Evolutionary conservation across 2,797 vertebrate species (phyloP).

Genomic region (Rhincodon typus): DNA sequence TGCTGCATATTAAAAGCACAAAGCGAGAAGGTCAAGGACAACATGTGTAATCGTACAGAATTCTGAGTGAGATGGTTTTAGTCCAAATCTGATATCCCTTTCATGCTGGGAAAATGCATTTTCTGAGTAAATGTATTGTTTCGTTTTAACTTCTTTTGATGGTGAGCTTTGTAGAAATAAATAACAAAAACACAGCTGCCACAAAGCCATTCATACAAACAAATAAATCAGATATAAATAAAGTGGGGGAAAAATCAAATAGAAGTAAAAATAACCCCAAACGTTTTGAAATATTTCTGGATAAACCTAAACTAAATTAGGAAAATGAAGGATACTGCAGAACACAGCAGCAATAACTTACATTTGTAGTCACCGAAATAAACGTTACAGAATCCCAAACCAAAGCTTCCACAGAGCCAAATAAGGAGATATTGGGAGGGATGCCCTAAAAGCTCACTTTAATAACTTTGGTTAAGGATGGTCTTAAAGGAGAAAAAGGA

Average conservation of each 20-base stretch:
- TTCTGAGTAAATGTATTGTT: background rate
- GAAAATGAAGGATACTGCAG: background rate
- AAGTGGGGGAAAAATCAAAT: background rate
- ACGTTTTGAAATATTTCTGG: background rate
- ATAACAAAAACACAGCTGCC: background rate
- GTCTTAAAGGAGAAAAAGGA: background rate
- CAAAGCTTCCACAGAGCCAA: background rate
- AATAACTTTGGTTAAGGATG: background rate
- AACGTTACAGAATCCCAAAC: background rate
- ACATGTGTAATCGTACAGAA: background rate
- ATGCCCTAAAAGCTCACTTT: background rate
- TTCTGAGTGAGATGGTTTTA: background rate
- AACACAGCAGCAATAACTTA: background rate
- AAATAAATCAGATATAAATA: background rate
- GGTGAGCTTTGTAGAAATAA: background rate
- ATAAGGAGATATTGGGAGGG: background rate
- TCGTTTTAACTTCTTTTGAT: background rate
- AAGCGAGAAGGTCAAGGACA: background rate
- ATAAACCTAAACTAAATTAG: background rate
- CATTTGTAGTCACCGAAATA: too few relatives aligned
- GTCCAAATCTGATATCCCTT: background rate
- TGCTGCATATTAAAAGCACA: background rate
- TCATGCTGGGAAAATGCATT: background rate
- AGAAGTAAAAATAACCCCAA: background rate
- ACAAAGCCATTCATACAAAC: background rate